These are phyloP conservation scores for Apoda limacodes DNA, from an alignment of 2,888 invertebrate species.

Conservation along the genomic window DNA sequence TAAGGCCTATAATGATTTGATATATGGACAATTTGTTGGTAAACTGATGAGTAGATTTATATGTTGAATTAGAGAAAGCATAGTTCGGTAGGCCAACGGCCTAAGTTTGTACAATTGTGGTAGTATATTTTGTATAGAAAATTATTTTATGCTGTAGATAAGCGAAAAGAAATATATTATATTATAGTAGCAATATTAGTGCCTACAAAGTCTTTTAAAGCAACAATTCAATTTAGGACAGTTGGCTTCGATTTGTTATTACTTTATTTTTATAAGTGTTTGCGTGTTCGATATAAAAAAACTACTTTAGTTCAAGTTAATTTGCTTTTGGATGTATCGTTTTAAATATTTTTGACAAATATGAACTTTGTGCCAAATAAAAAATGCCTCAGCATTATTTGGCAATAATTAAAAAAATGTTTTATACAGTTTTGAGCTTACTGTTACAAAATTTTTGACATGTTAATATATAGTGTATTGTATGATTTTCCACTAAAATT, in stretches of 20 bases:
- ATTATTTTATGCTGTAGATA: constrained; percentile 57
- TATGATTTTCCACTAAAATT: too few species aligned
- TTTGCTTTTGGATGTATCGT: constrained; percentile 26
- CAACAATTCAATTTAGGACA: constrained; percentile 45
- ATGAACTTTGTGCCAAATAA: constrained; percentile 51
- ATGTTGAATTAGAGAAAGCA: constrained; percentile 56
- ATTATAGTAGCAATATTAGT: constrained; percentile 68
- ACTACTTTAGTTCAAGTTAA: constrained; percentile 32
- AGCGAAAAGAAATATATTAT: constrained; percentile 53
- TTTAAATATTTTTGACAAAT: constrained; percentile 25
- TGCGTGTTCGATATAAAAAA: constrained; percentile 47
- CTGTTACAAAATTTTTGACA: too few species aligned
- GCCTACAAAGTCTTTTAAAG: constrained; percentile 63
- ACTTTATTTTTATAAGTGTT: constrained; percentile 57
- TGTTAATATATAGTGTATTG: too few species aligned
- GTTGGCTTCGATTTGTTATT: constrained; percentile 43
- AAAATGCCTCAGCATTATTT: constrained; percentile 38
- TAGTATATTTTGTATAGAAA: constrained; percentile 65
- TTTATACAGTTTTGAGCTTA: too few species aligned
- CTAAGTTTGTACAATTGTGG: constrained; percentile 56
- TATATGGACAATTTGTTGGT: constrained; percentile 37
- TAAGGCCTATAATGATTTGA: constrained; percentile 20
- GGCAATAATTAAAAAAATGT: constrained; percentile 40
- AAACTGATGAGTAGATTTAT: constrained; percentile 47
- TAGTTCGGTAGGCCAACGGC: constrained; percentile 48